Percentiles rank a stretch among this genome's conserved stretches.
These are phyloP conservation scores for Gryllus bimaculatus DNA, from an alignment of 1,140 invertebrate genomes.

Conservation along the genomic window DNA sequence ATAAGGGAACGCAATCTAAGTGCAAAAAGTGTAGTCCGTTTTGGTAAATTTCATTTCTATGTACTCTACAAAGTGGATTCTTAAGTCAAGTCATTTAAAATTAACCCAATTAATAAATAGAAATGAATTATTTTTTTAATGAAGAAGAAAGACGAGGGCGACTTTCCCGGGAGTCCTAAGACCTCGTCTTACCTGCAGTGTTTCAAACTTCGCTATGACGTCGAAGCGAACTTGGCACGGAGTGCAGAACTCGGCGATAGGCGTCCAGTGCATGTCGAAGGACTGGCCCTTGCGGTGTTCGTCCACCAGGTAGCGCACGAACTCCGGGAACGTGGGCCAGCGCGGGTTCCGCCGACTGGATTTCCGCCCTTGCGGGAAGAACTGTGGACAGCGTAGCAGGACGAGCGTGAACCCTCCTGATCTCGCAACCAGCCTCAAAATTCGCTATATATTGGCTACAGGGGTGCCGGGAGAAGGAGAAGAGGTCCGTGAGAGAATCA, in stretches of 20 bases:
- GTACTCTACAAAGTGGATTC: no score
- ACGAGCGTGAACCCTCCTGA: no score
- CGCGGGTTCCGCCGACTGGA: conserved; percentile 24
- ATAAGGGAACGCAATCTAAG: neutral
- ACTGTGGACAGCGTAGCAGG: neutral
- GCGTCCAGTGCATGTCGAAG: conserved; percentile 87
- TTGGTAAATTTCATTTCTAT: neutral
- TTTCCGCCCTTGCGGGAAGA: neutral
- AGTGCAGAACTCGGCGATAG: conserved; percentile 75
- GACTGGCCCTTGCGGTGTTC: conserved; percentile 48
- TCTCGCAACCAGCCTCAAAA: no score
- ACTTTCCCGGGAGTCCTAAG: neutral
- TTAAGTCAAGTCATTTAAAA: no score
- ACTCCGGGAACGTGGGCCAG: conserved; percentile 67
- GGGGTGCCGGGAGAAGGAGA: no score
- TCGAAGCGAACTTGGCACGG: conserved; percentile 83
- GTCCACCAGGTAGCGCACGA: conserved; percentile 62
- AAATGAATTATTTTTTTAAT: no score
- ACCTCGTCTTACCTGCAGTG: conserved; percentile 45
- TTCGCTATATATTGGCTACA: no score
- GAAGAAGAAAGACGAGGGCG: neutral
- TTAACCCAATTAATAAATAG: no score
- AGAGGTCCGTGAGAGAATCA: no score
- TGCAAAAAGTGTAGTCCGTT: neutral
- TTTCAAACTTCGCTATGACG: conserved; percentile 82